A percentile compares a stretch with the other conserved stretches of the same genome.
Conservation (phyloP, 2,888 invertebrate species). For the Lingula anatina region DNA sequence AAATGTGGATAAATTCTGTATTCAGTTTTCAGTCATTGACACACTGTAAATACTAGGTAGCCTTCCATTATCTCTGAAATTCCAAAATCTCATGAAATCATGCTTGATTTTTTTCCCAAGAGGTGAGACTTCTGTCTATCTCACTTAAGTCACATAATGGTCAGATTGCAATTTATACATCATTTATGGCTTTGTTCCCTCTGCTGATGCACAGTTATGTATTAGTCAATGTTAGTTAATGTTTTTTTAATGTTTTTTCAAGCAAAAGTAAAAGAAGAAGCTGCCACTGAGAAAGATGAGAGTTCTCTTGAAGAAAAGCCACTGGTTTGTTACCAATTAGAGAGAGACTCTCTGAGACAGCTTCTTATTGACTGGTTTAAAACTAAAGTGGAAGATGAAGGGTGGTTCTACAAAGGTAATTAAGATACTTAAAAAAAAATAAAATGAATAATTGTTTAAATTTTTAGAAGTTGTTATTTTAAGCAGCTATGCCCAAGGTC, state of each 20-base stretch:
- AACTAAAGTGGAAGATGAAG: conserved; percentile 12
- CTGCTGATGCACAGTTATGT: too few species aligned
- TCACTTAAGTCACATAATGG: too few species aligned
- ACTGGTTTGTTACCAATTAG: conserved; percentile 22
- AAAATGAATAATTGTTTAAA: too few species aligned
- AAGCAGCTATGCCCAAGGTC: background rate
- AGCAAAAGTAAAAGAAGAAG: background rate
- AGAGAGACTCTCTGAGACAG: conserved; percentile 23
- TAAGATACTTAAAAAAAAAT: too few species aligned
- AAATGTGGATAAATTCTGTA: too few species aligned
- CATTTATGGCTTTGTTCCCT: background rate
- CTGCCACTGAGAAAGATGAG: background rate
- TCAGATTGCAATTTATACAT: background rate
- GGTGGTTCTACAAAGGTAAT: background rate
- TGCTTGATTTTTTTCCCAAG: too few species aligned
- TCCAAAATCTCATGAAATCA: too few species aligned
- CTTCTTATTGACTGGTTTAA: conserved; percentile 20
- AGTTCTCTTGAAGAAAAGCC: conserved; percentile 2
- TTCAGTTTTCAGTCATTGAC: too few species aligned
- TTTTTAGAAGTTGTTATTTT: too few species aligned
- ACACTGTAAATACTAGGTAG: too few species aligned
- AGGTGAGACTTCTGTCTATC: too few species aligned
- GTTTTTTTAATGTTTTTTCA: background rate
- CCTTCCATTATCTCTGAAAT: too few species aligned
- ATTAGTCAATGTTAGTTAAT: background rate